These are phyloP conservation scores for Lagenorhynchus albirostris DNA, from an alignment of 2,113 vertebrate genomes.

Conservation along the genomic window DNA sequence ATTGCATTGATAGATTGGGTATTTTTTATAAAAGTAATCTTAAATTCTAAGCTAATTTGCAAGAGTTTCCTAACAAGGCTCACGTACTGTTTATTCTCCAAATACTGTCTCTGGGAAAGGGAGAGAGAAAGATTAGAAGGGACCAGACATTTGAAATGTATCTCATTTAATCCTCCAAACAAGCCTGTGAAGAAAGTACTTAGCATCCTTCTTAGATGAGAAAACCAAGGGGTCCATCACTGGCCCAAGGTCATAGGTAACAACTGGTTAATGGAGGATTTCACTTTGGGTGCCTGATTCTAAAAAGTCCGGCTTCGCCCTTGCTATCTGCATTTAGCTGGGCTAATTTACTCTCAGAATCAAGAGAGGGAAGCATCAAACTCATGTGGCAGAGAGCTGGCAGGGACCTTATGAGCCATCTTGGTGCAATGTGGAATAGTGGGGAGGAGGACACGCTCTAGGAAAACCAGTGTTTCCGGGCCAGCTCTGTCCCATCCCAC, in stretches of 20 bases:
- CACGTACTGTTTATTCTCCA: conserved; percentile 34
- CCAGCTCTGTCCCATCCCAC: neutral
- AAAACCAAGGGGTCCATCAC: neutral
- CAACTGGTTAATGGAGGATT: neutral
- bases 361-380: neutral
- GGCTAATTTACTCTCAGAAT: neutral
- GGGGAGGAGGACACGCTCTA: neutral
- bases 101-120: neutral
- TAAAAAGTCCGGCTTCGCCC: neutral
- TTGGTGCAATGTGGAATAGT: neutral
- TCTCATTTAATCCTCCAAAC: neutral
- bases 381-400: neutral
- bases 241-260: neutral
- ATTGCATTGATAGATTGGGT: neutral
- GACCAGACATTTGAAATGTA: neutral
- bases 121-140: neutral
- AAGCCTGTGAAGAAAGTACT: neutral
- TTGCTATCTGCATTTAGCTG: neutral
- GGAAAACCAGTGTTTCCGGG: neutral
- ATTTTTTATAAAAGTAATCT: neutral
- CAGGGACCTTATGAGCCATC: neutral
- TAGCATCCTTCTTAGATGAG: neutral
- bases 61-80: conserved; percentile 22
- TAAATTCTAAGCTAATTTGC: conserved; percentile 19
- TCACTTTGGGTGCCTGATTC: neutral